phyloP scores from a whole-genome alignment of 2,113 vertebrate species.

The Caracal caracal region DNA sequence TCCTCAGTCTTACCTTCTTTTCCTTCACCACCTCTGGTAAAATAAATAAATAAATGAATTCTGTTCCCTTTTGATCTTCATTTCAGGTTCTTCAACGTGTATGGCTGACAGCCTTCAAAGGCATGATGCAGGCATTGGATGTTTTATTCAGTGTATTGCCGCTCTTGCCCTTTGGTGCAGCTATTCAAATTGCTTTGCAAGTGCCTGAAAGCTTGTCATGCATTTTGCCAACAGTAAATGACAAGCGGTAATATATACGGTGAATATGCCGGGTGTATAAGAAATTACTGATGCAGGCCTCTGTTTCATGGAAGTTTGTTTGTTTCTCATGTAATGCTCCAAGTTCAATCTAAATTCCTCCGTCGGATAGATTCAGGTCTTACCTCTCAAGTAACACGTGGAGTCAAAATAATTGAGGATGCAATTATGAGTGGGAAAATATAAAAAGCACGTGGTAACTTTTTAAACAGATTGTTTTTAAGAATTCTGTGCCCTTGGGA shows the following conservation, averaged over 20 bases:
- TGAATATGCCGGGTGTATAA: neutral
- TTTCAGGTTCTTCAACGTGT: conserved; percentile 77
- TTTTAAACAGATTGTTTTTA: conserved; percentile 70
- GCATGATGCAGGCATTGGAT: neutral
- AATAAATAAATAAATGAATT: conserved; percentile 76
- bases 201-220: conserved; percentile 48
- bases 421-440: neutral
- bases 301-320: conserved; percentile 46
- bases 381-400: neutral
- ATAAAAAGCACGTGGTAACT: conserved; percentile 16
- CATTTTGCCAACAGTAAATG: conserved; percentile 44
- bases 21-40: conserved; percentile 58
- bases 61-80: conserved; percentile 74
- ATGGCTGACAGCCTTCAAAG: conserved; percentile 73
- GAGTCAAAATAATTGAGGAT: conserved; percentile 20
- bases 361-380: neutral
- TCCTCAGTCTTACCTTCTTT: conserved; percentile 62
- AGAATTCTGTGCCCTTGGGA: conserved; percentile 66
- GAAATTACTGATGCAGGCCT: neutral
- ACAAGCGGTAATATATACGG: conserved; percentile 28
- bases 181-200: conserved; percentile 46
- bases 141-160: conserved; percentile 70
- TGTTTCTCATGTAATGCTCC: neutral
- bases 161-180: conserved; percentile 44
- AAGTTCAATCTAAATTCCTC: conserved; percentile 30